Evolutionary conservation across 2,113 vertebrate species (phyloP), one percentile per base, ranked within the genome.

Genomic region (Callionymus lyra): DNA sequence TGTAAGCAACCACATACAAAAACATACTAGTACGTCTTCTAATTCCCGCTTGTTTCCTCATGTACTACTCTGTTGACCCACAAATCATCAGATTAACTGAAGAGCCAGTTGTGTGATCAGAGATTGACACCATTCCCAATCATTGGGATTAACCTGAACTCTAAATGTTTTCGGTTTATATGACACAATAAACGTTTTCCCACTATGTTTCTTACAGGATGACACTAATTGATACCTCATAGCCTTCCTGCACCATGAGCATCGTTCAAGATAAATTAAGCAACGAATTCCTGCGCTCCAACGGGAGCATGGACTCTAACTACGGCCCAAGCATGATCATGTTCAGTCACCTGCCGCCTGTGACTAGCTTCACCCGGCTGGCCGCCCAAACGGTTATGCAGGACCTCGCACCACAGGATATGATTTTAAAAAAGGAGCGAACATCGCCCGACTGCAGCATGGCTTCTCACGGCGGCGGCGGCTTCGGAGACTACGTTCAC

Each of bases 261-360:
- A 80, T 86, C 63, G 80, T 87, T 64, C 86, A 86, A 79, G 85
- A 93, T 86, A 93, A 94, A 86, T 77, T 94, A 68, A 89, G 89
- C 71, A 82, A 88, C 71, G 90, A 91, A 72, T 91, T 90, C 85
- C 80, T 90, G 68, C 88, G 88, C 63, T 77, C 83, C 56, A 84
- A 84, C 14, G 83, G 88, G 62, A 64, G 84, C 67, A 93, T 97
- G 91, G 94, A 97, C 74, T 82, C 90, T 66, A 73, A 79, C 53
- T 95, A 89, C n/a, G 85, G 91, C 64, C 73, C 84, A 16, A 76
- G 92, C 73, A 92, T 93, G 93, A 88, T 93, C 49, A 92, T 97
- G 91, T 95, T 97, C 85, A 97, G 91, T 77, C 93, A 95, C 80
- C 89, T 97, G 32, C 93, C 93, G 46, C 93, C 93, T 41, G 91